These are phyloP conservation scores for Ciconia stormi DNA, from an alignment of 2,113 vertebrate species.

Conservation along the genomic window DNA sequence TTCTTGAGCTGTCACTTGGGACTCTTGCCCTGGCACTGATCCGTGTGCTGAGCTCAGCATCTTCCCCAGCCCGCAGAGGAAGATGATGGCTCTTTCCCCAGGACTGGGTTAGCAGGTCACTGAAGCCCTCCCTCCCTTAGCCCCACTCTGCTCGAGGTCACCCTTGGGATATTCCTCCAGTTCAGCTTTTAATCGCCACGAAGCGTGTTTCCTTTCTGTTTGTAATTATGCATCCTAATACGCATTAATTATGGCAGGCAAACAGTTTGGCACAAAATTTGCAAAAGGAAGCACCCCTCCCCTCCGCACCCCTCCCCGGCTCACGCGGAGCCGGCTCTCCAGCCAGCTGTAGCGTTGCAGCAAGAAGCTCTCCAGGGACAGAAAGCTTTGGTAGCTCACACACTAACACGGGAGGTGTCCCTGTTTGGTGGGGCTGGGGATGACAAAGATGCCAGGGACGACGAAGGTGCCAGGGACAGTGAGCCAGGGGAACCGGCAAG, in stretches of 20 bases:
- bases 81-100: not conserved
- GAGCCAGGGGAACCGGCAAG: not conserved
- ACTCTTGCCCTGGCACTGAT: not conserved
- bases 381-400: not conserved
- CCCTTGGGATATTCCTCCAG: not conserved
- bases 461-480: not conserved
- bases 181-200: not conserved
- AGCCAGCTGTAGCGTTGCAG: constrained; percentile 1
- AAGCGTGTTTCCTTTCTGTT: constrained; percentile 46
- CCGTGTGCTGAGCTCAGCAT: not conserved
- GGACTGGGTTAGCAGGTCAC: not conserved
- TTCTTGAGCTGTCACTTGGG: not conserved
- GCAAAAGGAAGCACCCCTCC: not conserved
- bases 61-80: not conserved
- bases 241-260: constrained; percentile 63
- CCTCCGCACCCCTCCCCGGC: not conserved
- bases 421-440: not conserved
- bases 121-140: not conserved
- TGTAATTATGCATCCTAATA: constrained; percentile 62
- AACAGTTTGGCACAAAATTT: constrained; percentile 43
- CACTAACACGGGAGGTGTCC: not conserved
- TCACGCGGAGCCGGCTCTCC: not conserved
- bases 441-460: not conserved
- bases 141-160: not conserved
- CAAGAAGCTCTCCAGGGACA: not conserved